Evolutionary conservation across 2,113 vertebrate genomes (phyloP).

Genomic region (Rhinolophus ferrumequinum): DNA sequence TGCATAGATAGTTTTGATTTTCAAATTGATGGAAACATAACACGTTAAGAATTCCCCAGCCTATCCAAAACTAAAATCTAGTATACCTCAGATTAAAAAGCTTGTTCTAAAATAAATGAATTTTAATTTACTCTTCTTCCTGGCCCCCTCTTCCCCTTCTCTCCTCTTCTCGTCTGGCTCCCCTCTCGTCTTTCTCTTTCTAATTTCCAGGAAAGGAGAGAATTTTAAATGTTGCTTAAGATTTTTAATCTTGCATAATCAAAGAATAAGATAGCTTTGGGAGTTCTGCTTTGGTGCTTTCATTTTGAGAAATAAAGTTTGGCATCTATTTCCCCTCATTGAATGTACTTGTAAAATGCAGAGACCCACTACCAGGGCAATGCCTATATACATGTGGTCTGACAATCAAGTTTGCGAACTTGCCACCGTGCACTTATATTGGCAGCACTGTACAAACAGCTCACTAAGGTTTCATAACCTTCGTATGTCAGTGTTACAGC

Average conservation of each 20-base stretch:
- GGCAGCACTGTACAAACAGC: no score
- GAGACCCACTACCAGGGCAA: not conserved
- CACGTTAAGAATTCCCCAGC: constrained; percentile 64
- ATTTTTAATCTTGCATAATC: constrained; percentile 47
- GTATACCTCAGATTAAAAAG: constrained; percentile 51
- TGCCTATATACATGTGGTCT: fast-evolving
- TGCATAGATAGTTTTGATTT: constrained; percentile 79
- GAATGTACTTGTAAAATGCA: not conserved
- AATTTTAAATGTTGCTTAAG: constrained; percentile 27
- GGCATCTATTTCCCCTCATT: not conserved
- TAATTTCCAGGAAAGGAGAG: constrained; percentile 24
- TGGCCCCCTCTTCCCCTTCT: no score
- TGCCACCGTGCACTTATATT: no score
- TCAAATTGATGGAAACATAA: constrained; percentile 75
- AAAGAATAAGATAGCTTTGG: constrained; percentile 41
- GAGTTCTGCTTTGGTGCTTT: constrained; percentile 42
- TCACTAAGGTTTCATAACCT: no score
- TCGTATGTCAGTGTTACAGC: no score
- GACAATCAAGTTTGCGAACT: no score
- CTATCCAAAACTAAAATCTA: constrained; percentile 70
- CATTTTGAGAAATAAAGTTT: constrained; percentile 48
- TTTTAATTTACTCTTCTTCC: constrained; percentile 54
- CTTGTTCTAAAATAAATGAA: constrained; percentile 59
- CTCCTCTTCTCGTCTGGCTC: not conserved
- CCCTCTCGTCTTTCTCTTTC: not conserved